A percentile compares a stretch with the other conserved stretches of the same genome.
These are phyloP conservation scores for Synaphobranchus kaupii DNA, from an alignment of 2,797 vertebrate species.

Conservation along the genomic window DNA sequence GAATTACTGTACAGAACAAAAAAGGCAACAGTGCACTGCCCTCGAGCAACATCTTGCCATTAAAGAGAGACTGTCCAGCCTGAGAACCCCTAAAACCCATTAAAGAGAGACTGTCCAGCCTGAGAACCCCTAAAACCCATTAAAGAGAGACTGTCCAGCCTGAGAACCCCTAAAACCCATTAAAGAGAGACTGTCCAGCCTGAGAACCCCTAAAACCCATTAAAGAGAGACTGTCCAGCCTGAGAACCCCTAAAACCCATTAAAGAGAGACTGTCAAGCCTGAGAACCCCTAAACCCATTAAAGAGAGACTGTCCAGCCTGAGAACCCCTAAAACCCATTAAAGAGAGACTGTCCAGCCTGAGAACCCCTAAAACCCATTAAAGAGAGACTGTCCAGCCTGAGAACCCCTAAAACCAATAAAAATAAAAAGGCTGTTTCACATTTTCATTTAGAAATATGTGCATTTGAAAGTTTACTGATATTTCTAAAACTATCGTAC, in stretches of 20 bases:
- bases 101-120: not conserved
- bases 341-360: not conserved
- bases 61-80: not conserved
- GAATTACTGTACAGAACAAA: not conserved
- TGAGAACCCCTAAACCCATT: too few species aligned
- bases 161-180: too few species aligned
- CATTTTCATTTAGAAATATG: not conserved
- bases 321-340: too few species aligned
- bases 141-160: not conserved
- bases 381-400: not conserved
- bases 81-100: too few species aligned
- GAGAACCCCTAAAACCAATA: not conserved
- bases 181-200: not conserved
- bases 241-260: too few species aligned
- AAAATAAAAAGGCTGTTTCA: not conserved
- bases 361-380: too few species aligned
- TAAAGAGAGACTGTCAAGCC: not conserved
- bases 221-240: not conserved
- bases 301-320: not conserved
- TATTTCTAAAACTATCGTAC: not conserved
- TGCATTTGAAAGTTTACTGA: not conserved
- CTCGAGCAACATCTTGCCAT: not conserved
- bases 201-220: too few species aligned
- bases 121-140: too few species aligned
- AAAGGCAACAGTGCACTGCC: not conserved